Evolutionary conservation across 2,113 vertebrate genomes (phyloP).

Genomic region (Pyrgilauda ruficollis): DNA sequence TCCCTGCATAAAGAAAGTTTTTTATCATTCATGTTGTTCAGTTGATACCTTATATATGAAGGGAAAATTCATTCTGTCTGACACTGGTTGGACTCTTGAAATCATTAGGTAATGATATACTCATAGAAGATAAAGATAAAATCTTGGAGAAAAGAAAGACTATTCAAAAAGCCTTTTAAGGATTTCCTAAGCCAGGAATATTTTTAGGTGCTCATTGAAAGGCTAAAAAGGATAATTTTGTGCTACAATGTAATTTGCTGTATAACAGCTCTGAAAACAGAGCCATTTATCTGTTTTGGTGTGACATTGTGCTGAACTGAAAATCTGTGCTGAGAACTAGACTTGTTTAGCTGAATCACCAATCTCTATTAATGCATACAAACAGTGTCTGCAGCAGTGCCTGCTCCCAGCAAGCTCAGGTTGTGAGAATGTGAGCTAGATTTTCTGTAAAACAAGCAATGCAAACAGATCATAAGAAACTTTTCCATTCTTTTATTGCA

Average conservation of each 20-base stretch:
- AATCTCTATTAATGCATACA: background rate
- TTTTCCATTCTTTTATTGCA: background rate
- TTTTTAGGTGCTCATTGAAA: background rate
- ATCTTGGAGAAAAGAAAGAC: background rate
- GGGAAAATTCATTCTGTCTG: background rate
- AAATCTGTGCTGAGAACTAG: background rate
- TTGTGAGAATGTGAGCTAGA: background rate
- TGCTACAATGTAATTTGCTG: background rate
- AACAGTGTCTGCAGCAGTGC: background rate
- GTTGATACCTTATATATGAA: background rate
- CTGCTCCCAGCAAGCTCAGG: background rate
- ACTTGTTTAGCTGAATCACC: background rate
- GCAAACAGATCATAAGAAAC: background rate
- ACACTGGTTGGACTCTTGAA: background rate
- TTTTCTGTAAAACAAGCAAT: background rate
- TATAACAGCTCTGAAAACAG: background rate
- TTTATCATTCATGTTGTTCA: background rate
- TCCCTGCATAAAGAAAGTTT: background rate
- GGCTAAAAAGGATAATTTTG: background rate
- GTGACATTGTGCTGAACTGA: background rate
- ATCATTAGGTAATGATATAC: background rate
- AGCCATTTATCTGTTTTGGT: background rate
- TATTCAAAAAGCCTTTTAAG: background rate
- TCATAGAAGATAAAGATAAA: background rate
- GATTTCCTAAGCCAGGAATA: background rate